Conservation (phyloP, 2,113 vertebrate genomes). For the Menidia beryllina region DNA sequence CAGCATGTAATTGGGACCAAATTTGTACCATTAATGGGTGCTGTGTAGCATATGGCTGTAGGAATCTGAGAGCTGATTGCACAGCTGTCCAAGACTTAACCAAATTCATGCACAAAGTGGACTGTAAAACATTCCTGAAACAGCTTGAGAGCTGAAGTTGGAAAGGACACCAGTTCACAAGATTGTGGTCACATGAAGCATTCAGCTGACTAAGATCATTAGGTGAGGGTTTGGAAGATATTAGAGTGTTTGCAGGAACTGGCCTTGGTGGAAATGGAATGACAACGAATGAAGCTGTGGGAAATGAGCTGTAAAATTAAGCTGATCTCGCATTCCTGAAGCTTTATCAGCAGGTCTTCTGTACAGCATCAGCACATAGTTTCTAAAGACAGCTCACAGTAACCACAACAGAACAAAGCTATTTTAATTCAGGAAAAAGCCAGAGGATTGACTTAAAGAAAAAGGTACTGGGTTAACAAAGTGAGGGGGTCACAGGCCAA, state of each 20-base stretch:
- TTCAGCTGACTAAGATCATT: slow-evolving; percentile 38
- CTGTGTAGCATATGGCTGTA: slow-evolving; percentile 23
- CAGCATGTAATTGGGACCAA: slow-evolving; percentile 55
- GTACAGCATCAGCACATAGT: slow-evolving; percentile 58
- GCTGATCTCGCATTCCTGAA: slow-evolving; percentile 37
- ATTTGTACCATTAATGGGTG: slow-evolving; percentile 44
- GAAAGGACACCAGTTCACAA: slow-evolving; percentile 28
- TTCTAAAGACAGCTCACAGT: slow-evolving; percentile 49
- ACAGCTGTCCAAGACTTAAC: slow-evolving; percentile 26
- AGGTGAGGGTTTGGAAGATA: slow-evolving; percentile 16
- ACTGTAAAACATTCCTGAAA: not conserved
- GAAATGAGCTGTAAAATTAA: slow-evolving; percentile 37
- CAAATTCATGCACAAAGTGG: slow-evolving; percentile 5
- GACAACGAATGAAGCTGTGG: slow-evolving; percentile 32
- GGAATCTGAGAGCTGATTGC: slow-evolving; percentile 31
- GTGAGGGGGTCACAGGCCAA: slow-evolving; percentile 21
- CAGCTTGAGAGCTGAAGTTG: not conserved
- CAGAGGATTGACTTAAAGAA: slow-evolving; percentile 38
- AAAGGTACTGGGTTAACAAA: slow-evolving; percentile 28
- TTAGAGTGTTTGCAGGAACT: slow-evolving; percentile 28
- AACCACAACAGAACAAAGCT: slow-evolving; percentile 46
- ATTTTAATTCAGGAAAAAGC: slow-evolving; percentile 53
- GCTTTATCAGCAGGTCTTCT: slow-evolving; percentile 52
- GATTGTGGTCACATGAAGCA: slow-evolving; percentile 19
- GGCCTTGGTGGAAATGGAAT: slow-evolving; percentile 13